phyloP scores from a whole-genome alignment of 2,113 vertebrate genomes.

The Laticauda colubrina region DNA sequence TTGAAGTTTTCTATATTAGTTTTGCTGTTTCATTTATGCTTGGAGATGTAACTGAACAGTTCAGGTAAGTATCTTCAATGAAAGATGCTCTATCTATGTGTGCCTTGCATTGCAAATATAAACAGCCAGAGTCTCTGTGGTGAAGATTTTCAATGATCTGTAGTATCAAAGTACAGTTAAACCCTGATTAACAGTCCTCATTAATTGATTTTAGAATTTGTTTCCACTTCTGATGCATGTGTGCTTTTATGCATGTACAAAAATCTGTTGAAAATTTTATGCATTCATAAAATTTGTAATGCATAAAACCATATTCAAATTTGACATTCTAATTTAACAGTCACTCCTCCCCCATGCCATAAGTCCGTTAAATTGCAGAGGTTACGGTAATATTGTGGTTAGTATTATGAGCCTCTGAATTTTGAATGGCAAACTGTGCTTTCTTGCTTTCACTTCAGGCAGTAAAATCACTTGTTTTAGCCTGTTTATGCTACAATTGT shows the following conservation, averaged over 20 bases:
- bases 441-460: neutral
- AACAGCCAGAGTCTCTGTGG: neutral
- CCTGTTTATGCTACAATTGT: neutral
- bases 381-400: neutral
- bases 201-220: neutral
- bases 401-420: neutral
- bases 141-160: neutral
- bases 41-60: neutral
- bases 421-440: neutral
- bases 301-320: neutral
- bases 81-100: neutral
- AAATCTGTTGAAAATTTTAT: neutral
- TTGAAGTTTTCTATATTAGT: neutral
- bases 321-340: neutral
- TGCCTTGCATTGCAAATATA: neutral
- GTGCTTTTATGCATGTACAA: neutral
- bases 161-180: neutral
- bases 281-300: neutral
- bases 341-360: neutral
- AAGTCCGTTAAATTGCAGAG: neutral
- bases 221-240: neutral
- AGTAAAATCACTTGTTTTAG: neutral
- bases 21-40: neutral
- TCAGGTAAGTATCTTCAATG: neutral
- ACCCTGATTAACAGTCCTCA: neutral